Base-by-base conservation (phyloP, 2,888 invertebrate species). In the Diloba caeruleocephala region DNA sequence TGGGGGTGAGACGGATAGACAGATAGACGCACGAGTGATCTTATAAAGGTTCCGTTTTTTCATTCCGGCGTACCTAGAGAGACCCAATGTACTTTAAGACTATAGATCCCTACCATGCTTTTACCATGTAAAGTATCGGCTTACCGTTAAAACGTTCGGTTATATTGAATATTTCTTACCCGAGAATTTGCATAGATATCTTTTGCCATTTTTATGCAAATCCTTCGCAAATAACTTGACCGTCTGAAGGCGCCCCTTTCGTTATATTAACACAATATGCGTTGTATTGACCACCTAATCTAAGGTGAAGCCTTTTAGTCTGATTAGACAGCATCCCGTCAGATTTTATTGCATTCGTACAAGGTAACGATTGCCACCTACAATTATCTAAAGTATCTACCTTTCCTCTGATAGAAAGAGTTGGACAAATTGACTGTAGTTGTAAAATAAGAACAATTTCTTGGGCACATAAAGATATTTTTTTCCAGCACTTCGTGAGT, bases 241-340 rank as follows among this genome's bases (percentile, higher is more conserved):
- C 42, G 9, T 48, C 49, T 33, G 43, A 55, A 61, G 25, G 43
- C 6, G 43, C 28, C 31, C 19, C 38, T 36, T 50, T 55, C 33
- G 58, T 49, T 67, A 53, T 46, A 31, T 41, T 45, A 59, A 55
- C 37, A 50, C 34, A 14, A 52, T 53, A 51, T 33, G 36, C 21
- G 29, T 17, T 34, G 39, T 41, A 14, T 56, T 37, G 14, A 52
- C 51, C 26, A 36, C 21, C 23, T 50, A 39, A 52, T 50, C 17
- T 46, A 33, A 48, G 43, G 36, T 38, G 49, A 66, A 76, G 53
- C 64, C 76, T 77, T 75, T 78, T 63, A 75, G 39, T 46, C 50
- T 75, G 76, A 78, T 78, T 74, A 64, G 61, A 53, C 2, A 34
- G 26, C 53, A 60, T 29, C 55, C 49, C 52, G 25, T 70, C 50